phyloP scores from a whole-genome alignment of 2,888 invertebrate species.

The Dioctria linearis region DNA sequence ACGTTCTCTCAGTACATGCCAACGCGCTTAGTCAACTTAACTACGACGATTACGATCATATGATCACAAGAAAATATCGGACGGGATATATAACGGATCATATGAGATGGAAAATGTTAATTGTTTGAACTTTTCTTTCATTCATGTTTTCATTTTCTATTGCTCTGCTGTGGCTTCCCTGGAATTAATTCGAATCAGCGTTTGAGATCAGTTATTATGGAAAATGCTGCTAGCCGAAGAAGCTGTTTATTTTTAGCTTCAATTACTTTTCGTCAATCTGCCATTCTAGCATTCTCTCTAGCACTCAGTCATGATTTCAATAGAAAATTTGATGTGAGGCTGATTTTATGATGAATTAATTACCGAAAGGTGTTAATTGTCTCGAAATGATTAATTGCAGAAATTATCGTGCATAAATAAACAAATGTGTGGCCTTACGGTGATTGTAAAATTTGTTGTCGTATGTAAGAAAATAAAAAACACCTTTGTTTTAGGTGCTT shows the following conservation, averaged over 20 bases:
- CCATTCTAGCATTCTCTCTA: neutral
- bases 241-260: constrained; percentile 44
- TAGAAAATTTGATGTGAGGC: neutral
- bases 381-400: neutral
- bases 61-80: constrained; percentile 14
- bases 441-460: too few relatives aligned
- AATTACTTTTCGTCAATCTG: constrained; percentile 16
- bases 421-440: too few relatives aligned
- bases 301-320: neutral
- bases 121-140: constrained; percentile 52
- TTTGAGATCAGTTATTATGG: neutral
- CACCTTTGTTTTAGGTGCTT: too few relatives aligned
- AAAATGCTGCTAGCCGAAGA: constrained; percentile 4
- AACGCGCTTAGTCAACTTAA: neutral
- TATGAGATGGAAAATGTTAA: constrained; percentile 57
- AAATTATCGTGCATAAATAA: neutral
- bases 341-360: constrained; percentile 48
- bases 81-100: constrained; percentile 53
- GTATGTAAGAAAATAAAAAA: too few relatives aligned
- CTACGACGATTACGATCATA: neutral
- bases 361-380: constrained; percentile 44
- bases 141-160: constrained; percentile 26
- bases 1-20: constrained; percentile 23
- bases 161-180: neutral
- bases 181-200: too few relatives aligned